Percentiles rank a stretch among this genome's conserved stretches.
Evolutionary conservation across 2,113 vertebrate species (phyloP).

Genomic region (Gymnocephalus cernua): DNA sequence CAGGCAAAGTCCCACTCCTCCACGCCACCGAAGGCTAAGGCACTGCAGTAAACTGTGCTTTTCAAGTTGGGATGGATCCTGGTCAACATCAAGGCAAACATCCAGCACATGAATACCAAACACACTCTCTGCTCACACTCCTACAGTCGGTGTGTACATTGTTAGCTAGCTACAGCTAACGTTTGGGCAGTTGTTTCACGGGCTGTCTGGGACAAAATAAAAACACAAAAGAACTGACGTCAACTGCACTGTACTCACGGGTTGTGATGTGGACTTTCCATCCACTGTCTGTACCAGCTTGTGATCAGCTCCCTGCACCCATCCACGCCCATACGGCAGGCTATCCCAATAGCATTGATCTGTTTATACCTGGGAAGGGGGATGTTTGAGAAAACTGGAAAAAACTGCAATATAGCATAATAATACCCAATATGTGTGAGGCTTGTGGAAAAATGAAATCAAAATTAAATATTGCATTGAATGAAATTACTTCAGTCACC

Average conservation of each 20-base stretch:
- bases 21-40: constrained; percentile 83
- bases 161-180: neutral
- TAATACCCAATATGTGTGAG: neutral
- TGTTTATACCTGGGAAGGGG: constrained; percentile 87
- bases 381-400: neutral
- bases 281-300: constrained; percentile 76
- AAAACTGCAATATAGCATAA: neutral
- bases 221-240: neutral
- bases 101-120: neutral
- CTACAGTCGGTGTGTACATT: neutral
- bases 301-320: constrained; percentile 77
- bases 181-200: neutral
- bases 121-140: neutral
- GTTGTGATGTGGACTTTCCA: constrained; percentile 23
- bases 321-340: constrained; percentile 81
- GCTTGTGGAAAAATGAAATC: neutral
- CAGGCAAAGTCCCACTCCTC: constrained; percentile 92
- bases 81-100: constrained; percentile 5
- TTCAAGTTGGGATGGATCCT: constrained; percentile 93
- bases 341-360: constrained; percentile 86
- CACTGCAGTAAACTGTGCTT: constrained; percentile 89
- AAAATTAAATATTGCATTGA: neutral
- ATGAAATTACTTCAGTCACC: neutral
- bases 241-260: constrained; percentile 81
- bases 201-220: neutral